Conservation (phyloP, 2,888 invertebrate genomes). For the Conistra vaccinii region DNA sequence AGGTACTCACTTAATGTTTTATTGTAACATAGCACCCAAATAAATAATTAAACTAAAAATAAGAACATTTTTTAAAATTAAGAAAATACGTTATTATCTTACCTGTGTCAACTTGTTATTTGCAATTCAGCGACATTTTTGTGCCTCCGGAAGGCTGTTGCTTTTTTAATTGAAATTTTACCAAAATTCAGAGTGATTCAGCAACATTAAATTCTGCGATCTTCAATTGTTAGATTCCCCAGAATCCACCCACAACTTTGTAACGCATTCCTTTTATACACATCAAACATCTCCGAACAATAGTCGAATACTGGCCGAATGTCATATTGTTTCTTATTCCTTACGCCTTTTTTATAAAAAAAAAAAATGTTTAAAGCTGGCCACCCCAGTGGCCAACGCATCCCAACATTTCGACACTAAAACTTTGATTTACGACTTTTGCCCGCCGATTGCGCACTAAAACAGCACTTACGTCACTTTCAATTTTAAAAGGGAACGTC, state of each 20-base stretch:
- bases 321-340: slow-evolving; percentile 87
- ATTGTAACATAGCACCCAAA: background rate
- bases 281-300: slow-evolving; percentile 83
- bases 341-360: slow-evolving; percentile 72
- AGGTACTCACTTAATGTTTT: background rate
- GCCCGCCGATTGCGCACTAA: slow-evolving; percentile 90
- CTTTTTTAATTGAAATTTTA: background rate
- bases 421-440: slow-evolving; percentile 90
- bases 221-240: slow-evolving; percentile 44
- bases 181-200: slow-evolving; percentile 9
- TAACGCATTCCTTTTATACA: slow-evolving; percentile 72
- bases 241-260: slow-evolving; percentile 70
- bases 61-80: background rate
- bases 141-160: too few species aligned
- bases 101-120: background rate
- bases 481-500: slow-evolving; percentile 87
- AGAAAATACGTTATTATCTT: too few species aligned
- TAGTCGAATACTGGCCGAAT: slow-evolving; percentile 82
- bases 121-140: background rate
- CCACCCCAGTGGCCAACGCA: slow-evolving; percentile 90
- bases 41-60: background rate
- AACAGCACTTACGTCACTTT: slow-evolving; percentile 90
- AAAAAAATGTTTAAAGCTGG: slow-evolving; percentile 81
- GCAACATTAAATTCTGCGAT: slow-evolving; percentile 15
- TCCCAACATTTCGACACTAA: slow-evolving; percentile 90